These are phyloP conservation scores for Glaucomys volans DNA, from an alignment of 2,113 vertebrate species.

Conservation along the genomic window DNA sequence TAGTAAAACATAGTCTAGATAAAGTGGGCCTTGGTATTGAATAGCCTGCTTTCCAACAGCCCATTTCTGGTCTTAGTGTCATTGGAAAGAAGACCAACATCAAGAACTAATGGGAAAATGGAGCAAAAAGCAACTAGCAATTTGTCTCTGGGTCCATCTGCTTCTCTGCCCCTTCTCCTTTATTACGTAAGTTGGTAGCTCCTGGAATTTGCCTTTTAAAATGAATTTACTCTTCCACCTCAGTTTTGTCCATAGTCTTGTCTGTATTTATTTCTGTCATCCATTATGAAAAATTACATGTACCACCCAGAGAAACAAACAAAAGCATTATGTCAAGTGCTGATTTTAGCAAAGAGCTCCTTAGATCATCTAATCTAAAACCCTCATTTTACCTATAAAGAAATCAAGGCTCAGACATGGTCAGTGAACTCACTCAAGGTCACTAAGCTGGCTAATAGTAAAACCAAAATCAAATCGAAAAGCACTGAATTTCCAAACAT, in stretches of 20 bases:
- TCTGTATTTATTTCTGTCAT: not conserved
- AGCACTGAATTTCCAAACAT: not conserved
- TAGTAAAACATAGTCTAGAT: not conserved
- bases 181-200: not conserved
- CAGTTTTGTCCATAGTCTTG: not conserved
- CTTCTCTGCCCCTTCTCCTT: not conserved
- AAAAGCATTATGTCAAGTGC: not conserved
- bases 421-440: constrained; percentile 28
- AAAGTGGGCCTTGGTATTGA: not conserved
- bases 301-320: constrained; percentile 29
- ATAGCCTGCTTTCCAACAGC: not conserved
- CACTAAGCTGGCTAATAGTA: not conserved
- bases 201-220: not conserved
- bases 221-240: not conserved
- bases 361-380: not conserved
- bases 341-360: not conserved
- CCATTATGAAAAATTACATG: constrained; percentile 26
- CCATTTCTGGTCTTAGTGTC: not conserved
- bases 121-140: not conserved
- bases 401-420: constrained; percentile 22
- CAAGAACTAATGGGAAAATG: not conserved
- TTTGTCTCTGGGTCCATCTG: not conserved
- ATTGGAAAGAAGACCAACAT: not conserved
- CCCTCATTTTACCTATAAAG: not conserved
- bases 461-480: constrained; percentile 39